phyloP scores from a whole-genome alignment of 2,113 vertebrate genomes.

The Myodes glareolus region DNA sequence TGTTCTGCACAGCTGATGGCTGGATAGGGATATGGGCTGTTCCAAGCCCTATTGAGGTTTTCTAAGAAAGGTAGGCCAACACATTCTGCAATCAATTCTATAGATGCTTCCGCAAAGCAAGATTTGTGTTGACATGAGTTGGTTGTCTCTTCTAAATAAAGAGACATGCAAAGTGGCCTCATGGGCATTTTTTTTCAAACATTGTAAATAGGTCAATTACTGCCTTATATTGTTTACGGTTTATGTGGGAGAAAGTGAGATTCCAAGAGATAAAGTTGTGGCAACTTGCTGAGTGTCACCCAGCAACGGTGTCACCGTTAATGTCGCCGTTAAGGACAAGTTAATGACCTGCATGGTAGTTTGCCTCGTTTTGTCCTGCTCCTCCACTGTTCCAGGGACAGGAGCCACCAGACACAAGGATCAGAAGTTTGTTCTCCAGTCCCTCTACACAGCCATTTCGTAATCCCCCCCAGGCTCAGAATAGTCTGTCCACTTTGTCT shows the following conservation, averaged over 20 bases:
- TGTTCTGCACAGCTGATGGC: constrained; percentile 33
- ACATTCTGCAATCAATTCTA: neutral
- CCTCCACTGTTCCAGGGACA: neutral
- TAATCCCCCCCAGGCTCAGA: neutral
- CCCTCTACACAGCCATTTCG: constrained; percentile 20
- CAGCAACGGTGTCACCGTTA: neutral
- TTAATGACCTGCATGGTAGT: neutral
- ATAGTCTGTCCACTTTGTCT: neutral
- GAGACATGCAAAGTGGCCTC: neutral
- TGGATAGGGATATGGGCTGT: neutral
- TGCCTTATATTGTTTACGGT: neutral
- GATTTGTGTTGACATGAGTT: neutral
- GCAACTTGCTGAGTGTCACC: neutral
- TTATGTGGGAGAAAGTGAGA: neutral
- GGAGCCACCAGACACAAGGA: neutral
- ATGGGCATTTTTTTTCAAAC: neutral
- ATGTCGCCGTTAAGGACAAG: neutral
- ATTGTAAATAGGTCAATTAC: neutral
- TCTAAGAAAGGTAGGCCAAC: constrained; percentile 27
- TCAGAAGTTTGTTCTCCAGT: neutral
- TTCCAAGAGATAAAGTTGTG: neutral
- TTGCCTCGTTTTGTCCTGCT: neutral
- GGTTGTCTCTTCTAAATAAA: neutral
- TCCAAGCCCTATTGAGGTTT: neutral
- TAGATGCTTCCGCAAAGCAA: neutral